Base-by-base conservation (phyloP, 2,113 vertebrate genomes). In the Nerophis lumbriciformis region DNA sequence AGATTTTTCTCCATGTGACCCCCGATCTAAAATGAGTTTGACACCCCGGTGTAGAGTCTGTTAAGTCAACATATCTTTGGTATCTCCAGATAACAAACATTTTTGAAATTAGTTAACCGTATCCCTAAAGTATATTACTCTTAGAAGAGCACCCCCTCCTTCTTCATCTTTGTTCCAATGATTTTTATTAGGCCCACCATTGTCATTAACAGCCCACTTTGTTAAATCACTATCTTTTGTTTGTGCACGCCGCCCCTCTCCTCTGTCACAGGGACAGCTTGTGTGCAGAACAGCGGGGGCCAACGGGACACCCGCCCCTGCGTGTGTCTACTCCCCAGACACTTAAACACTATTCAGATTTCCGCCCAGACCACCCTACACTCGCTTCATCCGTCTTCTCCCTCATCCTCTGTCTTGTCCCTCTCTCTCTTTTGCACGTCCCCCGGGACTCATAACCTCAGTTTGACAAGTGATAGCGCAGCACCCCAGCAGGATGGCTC, bases 401-500 rank as follows among this genome's bases (percentile, higher is more conserved):
- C 63, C 50, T 28, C 75, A 38, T 48, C 68, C 39, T 67, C 42
- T 14, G 16, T 68, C 69, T 58, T 71, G 47, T 59, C 44, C 44
- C 19, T 47, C 42, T 64, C 61, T 61, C 67, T 83, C 70, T 75
- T 28, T 28, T 72, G 73, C 7, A 11, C 50, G 0, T 83, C 86
- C 71, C 80, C 15, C 48, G 87, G 79, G 86, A 80, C 79, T 83
- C 82, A 42, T 89, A 85, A 67, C 78, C 64, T 52, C 75, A 48
- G 74, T 78, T 84, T 85, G 87, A 90, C 88, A 88, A 89, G 85
- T 86, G 85, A 87, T 87, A 87, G 80, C 66, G 70, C 73, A 78
- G 82, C 87, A 87, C 83, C 82, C 67, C 80, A 64, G 1, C 69
- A 44, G 68, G 69, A 79, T 72, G 66, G 48, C 42, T 85, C 82